Conservation (phyloP, 1,140 invertebrate species). For the Cotesia vestalis region DNA sequence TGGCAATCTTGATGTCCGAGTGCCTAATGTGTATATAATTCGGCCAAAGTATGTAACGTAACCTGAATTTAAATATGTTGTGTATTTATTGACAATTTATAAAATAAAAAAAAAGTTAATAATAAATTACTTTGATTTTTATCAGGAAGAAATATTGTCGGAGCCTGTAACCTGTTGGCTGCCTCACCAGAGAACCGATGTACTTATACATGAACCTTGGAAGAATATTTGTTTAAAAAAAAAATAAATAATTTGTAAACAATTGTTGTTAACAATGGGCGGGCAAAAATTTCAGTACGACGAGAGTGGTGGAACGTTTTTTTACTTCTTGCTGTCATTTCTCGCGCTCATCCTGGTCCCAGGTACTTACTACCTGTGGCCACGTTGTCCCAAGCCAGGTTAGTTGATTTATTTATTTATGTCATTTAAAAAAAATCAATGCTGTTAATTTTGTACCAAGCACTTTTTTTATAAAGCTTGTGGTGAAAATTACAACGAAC, state of each 20-base stretch:
- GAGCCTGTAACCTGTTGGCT: constrained; percentile 15
- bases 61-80: constrained; percentile 31
- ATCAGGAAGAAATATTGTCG: no score
- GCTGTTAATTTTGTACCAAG: constrained; percentile 9
- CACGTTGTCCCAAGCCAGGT: constrained; percentile 88
- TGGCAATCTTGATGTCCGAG: constrained; percentile 32
- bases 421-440: neutral
- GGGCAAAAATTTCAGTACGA: constrained; percentile 99
- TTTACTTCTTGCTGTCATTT: constrained; percentile 97
- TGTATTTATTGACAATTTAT: neutral
- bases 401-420: constrained; percentile 50
- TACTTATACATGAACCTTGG: neutral
- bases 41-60: constrained; percentile 16
- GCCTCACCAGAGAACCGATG: constrained; percentile 16
- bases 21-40: neutral
- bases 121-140: no score
- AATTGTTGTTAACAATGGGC: constrained; percentile 70
- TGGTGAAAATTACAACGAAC: neutral
- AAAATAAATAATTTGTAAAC: constrained; percentile 37
- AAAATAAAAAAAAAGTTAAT: no score
- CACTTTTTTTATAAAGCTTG: neutral
- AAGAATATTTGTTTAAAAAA: constrained; percentile 39
- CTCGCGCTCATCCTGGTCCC: constrained; percentile 93
- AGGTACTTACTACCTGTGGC: constrained; percentile 97
- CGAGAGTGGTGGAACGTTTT: constrained; percentile 98